These are phyloP conservation scores for Apamea anceps DNA, from an alignment of 2,888 invertebrate species.

Conservation along the genomic window DNA sequence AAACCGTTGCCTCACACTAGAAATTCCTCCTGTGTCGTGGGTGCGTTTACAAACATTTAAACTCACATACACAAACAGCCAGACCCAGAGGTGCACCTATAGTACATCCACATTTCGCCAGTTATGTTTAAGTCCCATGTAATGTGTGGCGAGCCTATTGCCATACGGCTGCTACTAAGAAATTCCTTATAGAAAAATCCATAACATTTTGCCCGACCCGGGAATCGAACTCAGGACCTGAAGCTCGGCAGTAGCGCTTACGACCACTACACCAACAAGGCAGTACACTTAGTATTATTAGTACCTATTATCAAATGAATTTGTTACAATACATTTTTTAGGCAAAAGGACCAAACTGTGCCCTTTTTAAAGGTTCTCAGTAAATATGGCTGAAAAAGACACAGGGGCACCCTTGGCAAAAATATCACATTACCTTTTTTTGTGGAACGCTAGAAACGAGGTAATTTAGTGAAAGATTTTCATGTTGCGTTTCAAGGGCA, in stretches of 20 bases:
- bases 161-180: not conserved
- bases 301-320: not conserved
- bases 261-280: not conserved
- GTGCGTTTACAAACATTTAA: too few species aligned
- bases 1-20: too few species aligned
- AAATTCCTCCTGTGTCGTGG: too few species aligned
- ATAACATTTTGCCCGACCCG: not conserved
- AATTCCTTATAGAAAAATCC: not conserved
- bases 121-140: too few species aligned
- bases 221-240: not conserved
- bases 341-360: not conserved
- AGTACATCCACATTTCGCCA: too few species aligned
- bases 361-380: not conserved
- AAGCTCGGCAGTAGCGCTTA: not conserved
- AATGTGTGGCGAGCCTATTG: too few species aligned
- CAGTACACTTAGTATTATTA: not conserved
- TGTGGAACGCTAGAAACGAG: constrained; percentile 20
- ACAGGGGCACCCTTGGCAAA: not conserved
- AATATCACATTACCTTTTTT: not conserved
- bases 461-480: constrained; percentile 39
- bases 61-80: too few species aligned
- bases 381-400: not conserved
- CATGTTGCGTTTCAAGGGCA: constrained; percentile 25
- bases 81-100: too few species aligned
- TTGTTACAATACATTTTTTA: not conserved